These are phyloP conservation scores for Musca domestica DNA, from an alignment of 1,140 invertebrate species.

Conservation along the genomic window DNA sequence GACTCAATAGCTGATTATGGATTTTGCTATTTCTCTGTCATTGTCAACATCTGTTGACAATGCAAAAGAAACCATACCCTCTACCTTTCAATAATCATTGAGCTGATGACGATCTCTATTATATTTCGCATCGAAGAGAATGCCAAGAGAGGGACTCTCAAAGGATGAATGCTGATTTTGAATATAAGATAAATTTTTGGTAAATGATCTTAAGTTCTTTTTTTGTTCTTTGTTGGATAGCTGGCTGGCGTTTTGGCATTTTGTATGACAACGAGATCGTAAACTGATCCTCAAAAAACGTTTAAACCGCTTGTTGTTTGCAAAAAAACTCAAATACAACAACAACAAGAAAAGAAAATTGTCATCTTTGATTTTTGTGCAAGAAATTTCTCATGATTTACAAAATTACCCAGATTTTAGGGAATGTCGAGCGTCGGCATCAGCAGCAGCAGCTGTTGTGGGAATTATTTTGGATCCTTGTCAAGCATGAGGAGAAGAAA, in stretches of 20 bases:
- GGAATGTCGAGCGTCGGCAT: no score
- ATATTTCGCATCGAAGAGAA: no score
- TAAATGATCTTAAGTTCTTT: no score
- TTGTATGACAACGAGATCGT: neutral
- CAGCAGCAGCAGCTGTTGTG: constrained; percentile 7
- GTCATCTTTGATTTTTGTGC: neutral
- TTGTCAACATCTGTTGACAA: constrained; percentile 21
- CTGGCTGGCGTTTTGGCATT: no score
- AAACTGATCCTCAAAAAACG: constrained; percentile 20
- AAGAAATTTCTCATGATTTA: constrained; percentile 2
- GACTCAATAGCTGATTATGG: no score
- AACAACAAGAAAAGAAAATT: neutral
- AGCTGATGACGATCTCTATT: no score
- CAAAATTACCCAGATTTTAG: neutral
- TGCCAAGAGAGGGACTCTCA: neutral
- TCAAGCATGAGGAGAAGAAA: neutral
- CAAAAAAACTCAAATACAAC: neutral
- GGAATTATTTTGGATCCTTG: neutral
- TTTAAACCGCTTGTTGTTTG: neutral
- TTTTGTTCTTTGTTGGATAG: no score
- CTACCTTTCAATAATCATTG: no score
- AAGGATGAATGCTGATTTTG: constrained; percentile 1
- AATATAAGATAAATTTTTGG: no score
- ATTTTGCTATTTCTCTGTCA: neutral
- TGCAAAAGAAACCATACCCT: neutral